Percentiles rank a stretch among this genome's conserved stretches.
phyloP scores from a whole-genome alignment of 2,797 vertebrate species.

The Coilia nasus region DNA sequence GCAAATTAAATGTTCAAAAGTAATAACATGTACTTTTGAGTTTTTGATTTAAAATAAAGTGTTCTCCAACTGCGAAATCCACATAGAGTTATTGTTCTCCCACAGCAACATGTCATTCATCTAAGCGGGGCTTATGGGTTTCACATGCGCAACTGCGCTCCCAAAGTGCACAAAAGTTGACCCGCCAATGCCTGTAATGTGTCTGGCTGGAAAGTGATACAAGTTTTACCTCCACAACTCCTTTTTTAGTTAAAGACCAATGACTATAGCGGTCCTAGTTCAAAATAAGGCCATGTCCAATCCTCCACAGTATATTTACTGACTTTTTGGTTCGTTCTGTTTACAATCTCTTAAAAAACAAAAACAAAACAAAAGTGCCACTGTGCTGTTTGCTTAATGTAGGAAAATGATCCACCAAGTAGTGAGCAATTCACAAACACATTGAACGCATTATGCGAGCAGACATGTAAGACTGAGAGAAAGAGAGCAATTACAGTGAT shows the following conservation, averaged over 20 bases:
- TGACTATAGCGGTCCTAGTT: background rate
- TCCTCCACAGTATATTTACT: background rate
- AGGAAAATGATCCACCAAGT: too few relatives aligned
- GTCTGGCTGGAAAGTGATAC: background rate
- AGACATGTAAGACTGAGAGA: background rate
- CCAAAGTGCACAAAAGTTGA: background rate
- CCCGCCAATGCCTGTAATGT: background rate
- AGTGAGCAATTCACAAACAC: background rate
- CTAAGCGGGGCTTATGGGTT: background rate
- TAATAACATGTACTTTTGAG: background rate
- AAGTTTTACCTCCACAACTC: background rate
- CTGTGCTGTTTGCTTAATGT: too few relatives aligned
- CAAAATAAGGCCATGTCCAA: background rate
- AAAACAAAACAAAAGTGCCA: too few relatives aligned
- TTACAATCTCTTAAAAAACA: too few relatives aligned
- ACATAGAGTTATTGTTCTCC: background rate
- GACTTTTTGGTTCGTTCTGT: background rate
- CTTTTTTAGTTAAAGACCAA: background rate
- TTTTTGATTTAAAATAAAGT: background rate
- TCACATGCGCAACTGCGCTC: background rate
- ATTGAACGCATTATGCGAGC: background rate
- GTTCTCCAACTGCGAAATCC: background rate
- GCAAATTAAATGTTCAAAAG: conserved; percentile 10
- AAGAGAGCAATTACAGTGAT: background rate
- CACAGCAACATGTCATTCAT: background rate